Conservation (phyloP, 2,797 vertebrate species). For the Eulemur rubriventer region DNA sequence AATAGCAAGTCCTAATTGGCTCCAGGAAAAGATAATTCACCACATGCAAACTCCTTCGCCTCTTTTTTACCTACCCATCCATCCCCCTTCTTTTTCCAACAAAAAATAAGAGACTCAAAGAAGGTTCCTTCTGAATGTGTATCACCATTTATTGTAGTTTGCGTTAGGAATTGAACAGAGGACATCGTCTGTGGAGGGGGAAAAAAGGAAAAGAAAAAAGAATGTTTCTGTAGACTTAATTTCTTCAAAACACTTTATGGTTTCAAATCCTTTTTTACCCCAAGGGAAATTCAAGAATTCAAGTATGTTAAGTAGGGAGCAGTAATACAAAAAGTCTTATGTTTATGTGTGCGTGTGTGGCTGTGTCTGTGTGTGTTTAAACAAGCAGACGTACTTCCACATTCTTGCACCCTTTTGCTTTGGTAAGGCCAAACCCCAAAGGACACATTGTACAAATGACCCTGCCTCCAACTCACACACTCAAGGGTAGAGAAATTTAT, state of each 20-base stretch:
- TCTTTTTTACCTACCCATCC: background rate
- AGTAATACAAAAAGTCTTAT: constrained; percentile 88
- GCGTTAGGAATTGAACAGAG: constrained; percentile 92
- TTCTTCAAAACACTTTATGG: constrained; percentile 88
- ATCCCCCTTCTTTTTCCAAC: background rate
- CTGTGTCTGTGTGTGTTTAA: constrained; percentile 55
- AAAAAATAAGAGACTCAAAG: constrained; percentile 72
- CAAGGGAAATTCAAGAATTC: constrained; percentile 85
- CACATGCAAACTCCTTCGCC: background rate
- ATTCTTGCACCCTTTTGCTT: constrained; percentile 86
- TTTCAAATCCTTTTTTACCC: constrained; percentile 86
- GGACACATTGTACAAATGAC: constrained; percentile 82
- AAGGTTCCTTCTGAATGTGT: constrained; percentile 87
- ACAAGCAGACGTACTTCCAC: constrained; percentile 80
- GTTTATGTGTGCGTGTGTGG: constrained; percentile 58
- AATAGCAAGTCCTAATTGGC: background rate
- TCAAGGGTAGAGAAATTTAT: constrained; percentile 72
- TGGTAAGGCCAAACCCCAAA: constrained; percentile 87
- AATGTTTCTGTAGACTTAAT: constrained; percentile 88
- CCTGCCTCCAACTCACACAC: constrained; percentile 77
- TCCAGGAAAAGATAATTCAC: background rate
- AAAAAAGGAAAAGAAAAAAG: constrained; percentile 85
- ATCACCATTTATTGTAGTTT: constrained; percentile 97
- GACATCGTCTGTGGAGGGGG: constrained; percentile 89
- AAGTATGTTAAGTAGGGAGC: constrained; percentile 89